phyloP scores from a whole-genome alignment of 2,797 vertebrate genomes.

The Macropodus opercularis region DNA sequence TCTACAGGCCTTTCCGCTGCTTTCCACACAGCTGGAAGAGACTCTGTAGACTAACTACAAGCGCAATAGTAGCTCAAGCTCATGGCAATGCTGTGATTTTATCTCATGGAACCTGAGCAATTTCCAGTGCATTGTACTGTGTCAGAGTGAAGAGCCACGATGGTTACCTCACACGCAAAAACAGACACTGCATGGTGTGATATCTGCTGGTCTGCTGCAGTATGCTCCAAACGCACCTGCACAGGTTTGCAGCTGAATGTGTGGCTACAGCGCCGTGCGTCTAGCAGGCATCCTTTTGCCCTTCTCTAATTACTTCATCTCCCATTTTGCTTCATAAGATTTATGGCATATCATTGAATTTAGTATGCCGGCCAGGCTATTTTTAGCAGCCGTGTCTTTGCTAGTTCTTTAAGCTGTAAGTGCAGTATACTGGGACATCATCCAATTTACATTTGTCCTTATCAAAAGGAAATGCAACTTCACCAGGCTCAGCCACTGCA shows the following conservation, averaged over 20 bases:
- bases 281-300: slow-evolving; percentile 56
- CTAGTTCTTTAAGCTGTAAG: slow-evolving; percentile 36
- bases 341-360: slow-evolving; percentile 71
- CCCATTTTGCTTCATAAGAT: slow-evolving; percentile 73
- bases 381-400: slow-evolving; percentile 68
- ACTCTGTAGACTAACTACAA: slow-evolving; percentile 59
- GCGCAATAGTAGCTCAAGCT: slow-evolving; percentile 61
- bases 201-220: too few relatives aligned
- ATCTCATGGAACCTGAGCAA: slow-evolving; percentile 64
- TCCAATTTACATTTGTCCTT: slow-evolving; percentile 35
- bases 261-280: slow-evolving; percentile 31
- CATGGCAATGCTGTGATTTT: slow-evolving; percentile 69
- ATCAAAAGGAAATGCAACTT: slow-evolving; percentile 33
- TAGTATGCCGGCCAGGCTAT: slow-evolving; percentile 64
- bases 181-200: slow-evolving; percentile 27
- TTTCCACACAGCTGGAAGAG: slow-evolving; percentile 46
- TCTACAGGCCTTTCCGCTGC: slow-evolving; percentile 44
- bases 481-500: slow-evolving; percentile 19
- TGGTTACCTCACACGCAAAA: slow-evolving; percentile 63
- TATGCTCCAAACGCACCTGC: too few relatives aligned
- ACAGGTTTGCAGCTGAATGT: slow-evolving; percentile 14
- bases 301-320: slow-evolving; percentile 75
- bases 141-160: slow-evolving; percentile 56
- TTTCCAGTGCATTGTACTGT: slow-evolving; percentile 61
- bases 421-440: slow-evolving; percentile 24